Base-by-base conservation (phyloP, 2,888 invertebrate genomes). In the Clitarchus hookeri region DNA sequence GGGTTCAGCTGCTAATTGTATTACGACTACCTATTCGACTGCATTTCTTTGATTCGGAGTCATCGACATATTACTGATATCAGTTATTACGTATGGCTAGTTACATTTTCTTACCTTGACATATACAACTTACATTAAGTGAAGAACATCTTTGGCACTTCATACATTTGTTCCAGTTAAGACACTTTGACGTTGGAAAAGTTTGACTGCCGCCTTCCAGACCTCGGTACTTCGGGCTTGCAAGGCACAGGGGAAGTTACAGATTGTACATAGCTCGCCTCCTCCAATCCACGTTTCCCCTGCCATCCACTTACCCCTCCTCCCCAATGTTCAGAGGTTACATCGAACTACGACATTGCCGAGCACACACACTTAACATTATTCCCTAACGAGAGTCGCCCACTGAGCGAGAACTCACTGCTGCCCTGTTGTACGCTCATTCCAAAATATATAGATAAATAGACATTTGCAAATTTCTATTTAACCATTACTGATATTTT, bases 91-190 rank as follows among this genome's bases (percentile, higher is more conserved):
- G 65, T 65, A 65, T 23, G 19, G 16, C 65, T 65, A 65, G 16
- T 65, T 65, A 65, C 65, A n/a, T 16, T n/a, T n/a, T 8, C 16
- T 65, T 65, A 65, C 65, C 65, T 65, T 23, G 65, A n/a, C n/a
- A 65, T 1, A 48, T 8, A 65, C n/a, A 65, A 65, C 65, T 65
- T 65, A 65, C n/a, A 65, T 65, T n/a, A 65, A 65, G n/a, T 23
- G n/a, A 65, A 65, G 65, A 65, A 65, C 65, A 65, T 65, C 65
- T 65, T 65, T 65, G 65, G 65, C 65, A 65, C 65, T 65, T 65
- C 65, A 65, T 23, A 65, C 65, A 65, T 65, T 65, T 65, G 65
- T 65, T 65, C 65, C 65, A 65, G 65, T 65, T 65, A 65, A 65
- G 65, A 65, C 65, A 65, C 65, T 65, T 65, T 65, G 65, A 65